Conservation (phyloP, 2,888 invertebrate genomes). For the Rambutsinella grinnellia region DNA sequence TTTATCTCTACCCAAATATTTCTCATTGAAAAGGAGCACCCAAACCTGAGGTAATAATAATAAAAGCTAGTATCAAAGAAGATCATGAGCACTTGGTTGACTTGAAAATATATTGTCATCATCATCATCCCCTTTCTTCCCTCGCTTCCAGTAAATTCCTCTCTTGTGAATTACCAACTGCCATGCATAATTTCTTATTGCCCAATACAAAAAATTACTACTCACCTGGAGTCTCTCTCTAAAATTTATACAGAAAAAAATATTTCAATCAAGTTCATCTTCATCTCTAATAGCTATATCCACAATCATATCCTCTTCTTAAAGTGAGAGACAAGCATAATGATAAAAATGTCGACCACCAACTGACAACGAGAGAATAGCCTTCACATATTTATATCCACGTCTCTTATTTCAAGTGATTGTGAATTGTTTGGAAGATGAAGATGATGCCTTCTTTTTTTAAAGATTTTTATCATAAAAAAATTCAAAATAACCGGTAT, state of each 20-base stretch:
- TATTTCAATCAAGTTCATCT: neutral
- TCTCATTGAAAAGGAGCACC: conserved; percentile 29
- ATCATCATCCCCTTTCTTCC: conserved; percentile 15
- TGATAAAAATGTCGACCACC: conserved; percentile 53
- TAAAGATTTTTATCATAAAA: neutral
- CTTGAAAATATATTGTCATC: conserved; percentile 45
- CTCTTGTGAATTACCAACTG: neutral
- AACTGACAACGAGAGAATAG: conserved; percentile 36
- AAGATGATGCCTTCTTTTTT: neutral
- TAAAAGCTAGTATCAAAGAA: conserved; percentile 23
- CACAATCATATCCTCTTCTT: neutral
- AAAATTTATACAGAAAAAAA: neutral
- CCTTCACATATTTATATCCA: conserved; percentile 15
- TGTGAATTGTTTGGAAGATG: neutral
- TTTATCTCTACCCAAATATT: neutral
- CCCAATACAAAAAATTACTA: conserved; percentile 20
- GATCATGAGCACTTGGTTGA: conserved; percentile 24
- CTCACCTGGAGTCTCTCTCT: conserved; percentile 38
- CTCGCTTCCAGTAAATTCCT: neutral
- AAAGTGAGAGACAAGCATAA: conserved; percentile 41
- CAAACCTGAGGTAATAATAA: conserved; percentile 37
- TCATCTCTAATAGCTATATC: neutral
- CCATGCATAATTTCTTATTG: neutral
- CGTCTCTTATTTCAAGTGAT: neutral
- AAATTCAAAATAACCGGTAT: too few species aligned